These are phyloP conservation scores for Pyrrhosoma nymphula DNA, from an alignment of 2,888 invertebrate genomes.

Conservation along the genomic window DNA sequence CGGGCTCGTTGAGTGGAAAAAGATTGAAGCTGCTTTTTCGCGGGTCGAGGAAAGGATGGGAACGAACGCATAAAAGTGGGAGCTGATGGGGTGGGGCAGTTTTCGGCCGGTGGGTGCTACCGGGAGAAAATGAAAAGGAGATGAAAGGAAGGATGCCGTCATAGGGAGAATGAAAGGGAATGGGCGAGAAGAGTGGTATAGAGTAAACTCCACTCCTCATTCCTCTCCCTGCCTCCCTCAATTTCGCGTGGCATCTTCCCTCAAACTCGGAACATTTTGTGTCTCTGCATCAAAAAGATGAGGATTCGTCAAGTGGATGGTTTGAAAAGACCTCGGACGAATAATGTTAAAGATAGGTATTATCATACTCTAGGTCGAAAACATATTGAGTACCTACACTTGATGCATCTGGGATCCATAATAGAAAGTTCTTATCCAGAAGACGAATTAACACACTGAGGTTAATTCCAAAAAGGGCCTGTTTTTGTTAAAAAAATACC, in stretches of 20 bases:
- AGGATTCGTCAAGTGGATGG: too few species aligned
- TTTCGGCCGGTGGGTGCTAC: background rate
- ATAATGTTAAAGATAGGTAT: too few species aligned
- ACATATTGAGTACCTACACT: too few species aligned
- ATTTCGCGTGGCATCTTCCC: constrained; percentile 11
- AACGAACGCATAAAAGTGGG: background rate
- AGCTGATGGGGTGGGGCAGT: background rate
- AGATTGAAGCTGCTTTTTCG: background rate
- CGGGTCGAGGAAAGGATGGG: background rate
- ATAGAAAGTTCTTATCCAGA: too few species aligned
- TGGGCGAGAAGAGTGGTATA: background rate
- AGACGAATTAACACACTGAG: too few species aligned
- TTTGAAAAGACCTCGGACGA: too few species aligned
- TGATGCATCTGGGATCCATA: too few species aligned
- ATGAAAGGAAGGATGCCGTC: background rate
- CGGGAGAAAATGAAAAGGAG: constrained; percentile 5
- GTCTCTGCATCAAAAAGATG: too few species aligned
- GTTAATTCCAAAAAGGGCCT: too few species aligned
- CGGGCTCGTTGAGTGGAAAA: background rate
- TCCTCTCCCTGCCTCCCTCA: background rate
- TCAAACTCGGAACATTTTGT: background rate
- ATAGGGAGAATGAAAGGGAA: background rate
- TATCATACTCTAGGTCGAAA: too few species aligned
- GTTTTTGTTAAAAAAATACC: too few species aligned
- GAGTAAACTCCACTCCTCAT: background rate